phyloP scores from a whole-genome alignment of 2,113 vertebrate genomes.

The Cheirogaleus medius region DNA sequence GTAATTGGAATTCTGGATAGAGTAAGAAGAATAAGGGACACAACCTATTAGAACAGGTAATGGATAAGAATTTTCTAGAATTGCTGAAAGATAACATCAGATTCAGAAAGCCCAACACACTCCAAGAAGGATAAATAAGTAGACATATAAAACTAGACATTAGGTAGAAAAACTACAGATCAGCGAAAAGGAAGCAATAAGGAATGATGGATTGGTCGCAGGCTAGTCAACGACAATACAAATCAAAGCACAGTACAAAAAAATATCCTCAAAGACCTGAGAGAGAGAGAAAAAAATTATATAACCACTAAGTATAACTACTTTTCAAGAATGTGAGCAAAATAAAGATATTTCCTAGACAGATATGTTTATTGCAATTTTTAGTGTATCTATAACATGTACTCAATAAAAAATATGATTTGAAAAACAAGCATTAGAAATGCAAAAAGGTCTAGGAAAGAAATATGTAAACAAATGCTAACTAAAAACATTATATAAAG shows the following conservation, averaged over 20 bases:
- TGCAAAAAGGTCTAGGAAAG: background rate
- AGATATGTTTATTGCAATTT: background rate
- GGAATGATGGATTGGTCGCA: background rate
- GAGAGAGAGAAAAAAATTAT: background rate
- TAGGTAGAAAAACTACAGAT: background rate
- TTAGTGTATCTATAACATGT: background rate
- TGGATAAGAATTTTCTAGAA: background rate
- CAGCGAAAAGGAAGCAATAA: background rate
- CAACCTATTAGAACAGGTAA: background rate
- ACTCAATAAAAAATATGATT: background rate
- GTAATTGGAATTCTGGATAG: background rate
- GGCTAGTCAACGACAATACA: background rate
- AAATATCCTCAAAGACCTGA: background rate
- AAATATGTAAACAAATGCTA: background rate
- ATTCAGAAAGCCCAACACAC: background rate
- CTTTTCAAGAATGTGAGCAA: constrained; percentile 12
- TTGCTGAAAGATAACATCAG: background rate
- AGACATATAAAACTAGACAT: background rate
- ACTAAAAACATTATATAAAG: background rate
- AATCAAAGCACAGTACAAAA: background rate
- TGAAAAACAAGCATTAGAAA: background rate
- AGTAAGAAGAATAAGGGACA: background rate
- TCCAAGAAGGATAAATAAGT: background rate
- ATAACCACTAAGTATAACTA: background rate
- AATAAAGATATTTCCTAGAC: background rate